These are phyloP conservation scores for Crocallis elinguaria DNA, from an alignment of 2,888 invertebrate genomes.

Conservation along the genomic window DNA sequence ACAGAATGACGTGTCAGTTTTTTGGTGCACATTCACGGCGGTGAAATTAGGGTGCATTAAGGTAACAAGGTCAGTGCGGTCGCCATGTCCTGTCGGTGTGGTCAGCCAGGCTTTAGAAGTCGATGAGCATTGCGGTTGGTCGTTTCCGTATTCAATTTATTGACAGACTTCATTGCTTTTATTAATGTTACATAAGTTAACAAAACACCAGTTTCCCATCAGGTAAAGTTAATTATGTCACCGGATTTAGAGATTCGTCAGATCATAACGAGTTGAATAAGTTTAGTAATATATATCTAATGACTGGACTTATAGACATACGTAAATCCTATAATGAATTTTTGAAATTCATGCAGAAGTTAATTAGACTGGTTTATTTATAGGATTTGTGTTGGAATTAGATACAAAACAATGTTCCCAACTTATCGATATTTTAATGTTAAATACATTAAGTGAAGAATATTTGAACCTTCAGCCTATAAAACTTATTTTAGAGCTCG, in stretches of 20 bases:
- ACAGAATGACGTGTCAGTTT: slow-evolving; percentile 77
- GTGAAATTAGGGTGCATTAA: slow-evolving; percentile 83
- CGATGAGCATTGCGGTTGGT: slow-evolving; percentile 64
- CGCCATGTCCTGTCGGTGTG: slow-evolving; percentile 59
- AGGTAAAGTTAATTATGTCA: slow-evolving; percentile 3
- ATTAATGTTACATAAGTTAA: slow-evolving; percentile 15
- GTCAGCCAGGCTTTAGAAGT: slow-evolving; percentile 58
- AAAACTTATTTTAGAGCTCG: too few relatives aligned
- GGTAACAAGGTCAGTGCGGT: slow-evolving; percentile 77
- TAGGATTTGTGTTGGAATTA: too few relatives aligned
- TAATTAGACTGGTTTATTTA: neutral
- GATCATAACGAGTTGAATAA: neutral
- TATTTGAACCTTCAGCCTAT: too few relatives aligned
- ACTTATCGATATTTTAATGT: too few relatives aligned
- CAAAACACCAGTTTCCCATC: slow-evolving; percentile 9
- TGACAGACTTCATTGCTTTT: slow-evolving; percentile 28
- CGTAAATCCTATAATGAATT: neutral
- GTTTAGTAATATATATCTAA: too few relatives aligned
- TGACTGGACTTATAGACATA: neutral
- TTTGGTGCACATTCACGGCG: slow-evolving; percentile 66
- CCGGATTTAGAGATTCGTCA: slow-evolving; percentile 1
- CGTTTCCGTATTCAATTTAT: slow-evolving; percentile 52
- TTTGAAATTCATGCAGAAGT: neutral
- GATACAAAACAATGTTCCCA: too few relatives aligned
- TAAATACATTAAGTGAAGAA: too few relatives aligned